Base-by-base conservation (phyloP, 2,888 invertebrate species). In the Megalurothrips usitatus region DNA sequence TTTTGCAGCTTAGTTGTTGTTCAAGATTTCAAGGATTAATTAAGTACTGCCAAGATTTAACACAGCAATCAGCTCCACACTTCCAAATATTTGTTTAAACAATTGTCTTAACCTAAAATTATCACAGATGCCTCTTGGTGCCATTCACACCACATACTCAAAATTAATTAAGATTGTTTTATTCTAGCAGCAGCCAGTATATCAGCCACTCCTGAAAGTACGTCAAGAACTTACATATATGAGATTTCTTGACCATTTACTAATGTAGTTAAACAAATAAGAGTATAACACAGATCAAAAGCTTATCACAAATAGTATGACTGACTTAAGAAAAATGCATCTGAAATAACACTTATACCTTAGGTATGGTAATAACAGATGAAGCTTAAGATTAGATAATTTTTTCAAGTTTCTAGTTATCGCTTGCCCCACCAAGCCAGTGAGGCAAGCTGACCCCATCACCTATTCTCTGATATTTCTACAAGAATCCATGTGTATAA, bases 401-500 rank as follows among this genome's bases (percentile, higher is more conserved):
- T 58, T 58, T 19, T 19, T 14, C 58, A 17, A 58, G 19, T 19
- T 58, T 58, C 58, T 58, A 8, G 58, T 75, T 75, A 75, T 75
- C 68, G 68, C 68, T 75, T 75, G 68, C 68, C 68, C 68, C 68
- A 75, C 68, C 68, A 75, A 23, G 68, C 68, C n/a, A 75, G 68
- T 75, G 68, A 75, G 68, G 68, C 68, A 75, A 75, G 68, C 68
- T 75, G 68, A 75, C 68, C 12, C 91, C 92, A 92, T 92, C 92
- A 93, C 91, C 92, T 93, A 83, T 90, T 90, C 83, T 91, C 91
- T 84, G 92, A 92, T 81, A 95, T 89, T 86, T 93, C 93, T 43
- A 93, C 95, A 84, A 94, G 87, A 78, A 96, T 89, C 92, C 94
- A 95, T 17, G 96, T 96, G 89, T 94, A 96, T 10, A 96, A 89